These are phyloP conservation scores for Protodeltote pygarga DNA, from an alignment of 2,888 invertebrate species.

Conservation along the genomic window DNA sequence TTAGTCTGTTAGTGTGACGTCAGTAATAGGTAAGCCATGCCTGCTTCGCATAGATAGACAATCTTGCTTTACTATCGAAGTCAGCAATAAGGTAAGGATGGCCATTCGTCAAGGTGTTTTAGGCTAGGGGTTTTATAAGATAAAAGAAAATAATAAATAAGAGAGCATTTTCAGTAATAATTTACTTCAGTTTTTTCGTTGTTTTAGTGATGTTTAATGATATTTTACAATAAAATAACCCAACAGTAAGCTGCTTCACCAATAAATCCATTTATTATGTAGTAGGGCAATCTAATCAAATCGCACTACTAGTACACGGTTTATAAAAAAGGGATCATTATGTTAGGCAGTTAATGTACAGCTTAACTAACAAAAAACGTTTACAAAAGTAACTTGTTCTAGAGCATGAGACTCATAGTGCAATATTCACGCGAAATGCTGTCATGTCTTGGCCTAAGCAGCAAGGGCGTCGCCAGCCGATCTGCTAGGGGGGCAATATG, in stretches of 20 bases:
- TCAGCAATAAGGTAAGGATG: no score
- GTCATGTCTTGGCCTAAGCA: no score
- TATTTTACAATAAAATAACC: slow-evolving; percentile 45
- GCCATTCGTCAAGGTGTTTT: no score
- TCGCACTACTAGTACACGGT: slow-evolving; percentile 21
- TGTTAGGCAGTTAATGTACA: slow-evolving; percentile 21
- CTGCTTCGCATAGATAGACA: no score
- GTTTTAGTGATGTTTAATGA: slow-evolving; percentile 57
- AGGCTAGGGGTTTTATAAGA: no score
- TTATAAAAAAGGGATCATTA: slow-evolving; percentile 12
- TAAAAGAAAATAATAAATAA: slow-evolving; percentile 39
- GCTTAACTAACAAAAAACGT: slow-evolving; percentile 28
- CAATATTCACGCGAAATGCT: slow-evolving; percentile 23
- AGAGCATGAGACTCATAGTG: slow-evolving; percentile 21
- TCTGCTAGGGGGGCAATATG: no score
- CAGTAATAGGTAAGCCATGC: no score
- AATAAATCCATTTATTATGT: slow-evolving; percentile 43
- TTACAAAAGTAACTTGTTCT: slow-evolving; percentile 30
- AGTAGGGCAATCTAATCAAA: slow-evolving; percentile 29
- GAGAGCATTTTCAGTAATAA: slow-evolving; percentile 59
- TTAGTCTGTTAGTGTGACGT: no score
- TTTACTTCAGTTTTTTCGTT: slow-evolving; percentile 71
- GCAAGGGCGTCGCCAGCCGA: no score
- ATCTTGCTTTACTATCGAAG: no score
- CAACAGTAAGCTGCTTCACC: slow-evolving; percentile 40